Evolutionary conservation across 2,113 vertebrate species (phyloP).

Genomic region (Anhinga anhinga): DNA sequence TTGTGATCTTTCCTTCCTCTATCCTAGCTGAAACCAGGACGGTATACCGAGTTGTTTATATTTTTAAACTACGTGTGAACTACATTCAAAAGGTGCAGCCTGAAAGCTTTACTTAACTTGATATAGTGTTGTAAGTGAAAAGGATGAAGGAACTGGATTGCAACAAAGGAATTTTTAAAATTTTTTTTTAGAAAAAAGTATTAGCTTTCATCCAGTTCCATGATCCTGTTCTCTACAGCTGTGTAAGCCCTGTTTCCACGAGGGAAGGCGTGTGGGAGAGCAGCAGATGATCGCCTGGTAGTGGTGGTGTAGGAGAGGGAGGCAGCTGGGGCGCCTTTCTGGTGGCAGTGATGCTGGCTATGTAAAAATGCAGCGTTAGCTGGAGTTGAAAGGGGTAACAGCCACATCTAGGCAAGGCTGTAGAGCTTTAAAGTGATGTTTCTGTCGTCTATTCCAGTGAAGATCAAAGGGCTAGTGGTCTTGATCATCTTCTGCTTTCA

Average conservation of each 20-base stretch:
- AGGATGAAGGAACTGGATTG: background rate
- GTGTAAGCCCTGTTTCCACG: accelerated
- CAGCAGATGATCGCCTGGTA: background rate
- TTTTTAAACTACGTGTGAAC: background rate
- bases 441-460: background rate
- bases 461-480: background rate
- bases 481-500: background rate
- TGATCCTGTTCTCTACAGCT: background rate
- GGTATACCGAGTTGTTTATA: background rate
- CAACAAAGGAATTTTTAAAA: background rate
- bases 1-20: background rate
- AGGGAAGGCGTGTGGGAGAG: background rate
- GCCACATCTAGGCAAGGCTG: background rate
- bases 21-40: too few relatives aligned
- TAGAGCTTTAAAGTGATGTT: background rate
- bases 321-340: background rate
- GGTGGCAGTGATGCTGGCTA: background rate
- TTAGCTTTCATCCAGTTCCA: background rate
- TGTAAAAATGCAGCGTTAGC: background rate
- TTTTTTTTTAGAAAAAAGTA: background rate
- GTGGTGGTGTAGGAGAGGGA: background rate
- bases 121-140: accelerated
- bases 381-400: background rate
- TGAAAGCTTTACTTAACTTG: background rate
- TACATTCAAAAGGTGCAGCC: accelerated